Base-by-base conservation (phyloP, 1,140 invertebrate genomes). In the Lethrus apterus region DNA sequence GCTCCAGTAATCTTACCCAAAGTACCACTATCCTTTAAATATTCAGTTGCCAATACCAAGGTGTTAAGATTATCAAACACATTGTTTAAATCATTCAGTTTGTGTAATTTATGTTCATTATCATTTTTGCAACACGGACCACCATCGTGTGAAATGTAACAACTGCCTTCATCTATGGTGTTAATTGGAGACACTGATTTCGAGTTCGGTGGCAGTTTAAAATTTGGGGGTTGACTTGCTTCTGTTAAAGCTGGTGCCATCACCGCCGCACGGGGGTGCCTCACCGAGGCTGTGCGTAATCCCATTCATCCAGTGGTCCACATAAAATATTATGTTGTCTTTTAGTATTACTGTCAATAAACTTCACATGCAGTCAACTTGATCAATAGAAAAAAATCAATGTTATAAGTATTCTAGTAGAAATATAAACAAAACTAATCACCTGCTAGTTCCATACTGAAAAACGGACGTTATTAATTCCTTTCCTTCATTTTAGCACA, bases 171-270 rank as follows among this genome's bases (percentile, higher is more conserved):
- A 33, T 51, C 44, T 20, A 47, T 52, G 50, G 48, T 46, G 46
- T 57, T 60, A 32, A 59, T 51, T 26, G 54, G 55, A 26, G 55
- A 58, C 44, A 68, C 65, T 51, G 69, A 60, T 50, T 69, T 65
- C 48, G 65, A 65, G 59, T 71, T 71, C 57, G 70, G 67, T 59
- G 71, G 69, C 62, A 66, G 55, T 49, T 60, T 65, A 62, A 73
- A 73, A 55, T 75, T 77, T 67, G 78, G 75, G 62, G 77, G 69
- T 70, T 75, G 76, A 57, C 70, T 73, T 52, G 72, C 64, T 72
- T 82, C 78, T 63, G 79, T 81, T 70, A 81, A 70, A 71, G 79
- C 80, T 70, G 80, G 80, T 70, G 80, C 80, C 80, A 83, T 83
- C 71, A 76, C 79, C 77, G 72, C 73, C 72, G 70, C 75, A 68